These are phyloP conservation scores for Brenthis ino DNA, from an alignment of 2,888 invertebrate species.

Conservation along the genomic window DNA sequence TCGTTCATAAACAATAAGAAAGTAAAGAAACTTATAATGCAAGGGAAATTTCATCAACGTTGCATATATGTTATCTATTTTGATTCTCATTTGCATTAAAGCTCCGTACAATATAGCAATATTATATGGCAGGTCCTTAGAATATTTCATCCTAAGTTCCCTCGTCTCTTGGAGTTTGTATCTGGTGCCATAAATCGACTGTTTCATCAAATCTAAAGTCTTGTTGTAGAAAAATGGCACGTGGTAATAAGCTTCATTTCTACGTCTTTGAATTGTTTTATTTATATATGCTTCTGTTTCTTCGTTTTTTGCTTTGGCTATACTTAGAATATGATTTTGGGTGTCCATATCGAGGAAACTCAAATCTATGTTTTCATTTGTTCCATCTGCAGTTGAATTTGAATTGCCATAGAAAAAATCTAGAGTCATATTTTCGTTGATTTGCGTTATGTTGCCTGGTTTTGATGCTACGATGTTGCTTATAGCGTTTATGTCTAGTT, in stretches of 20 bases:
- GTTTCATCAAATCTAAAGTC: conserved; percentile 47
- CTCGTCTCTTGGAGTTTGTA: conserved; percentile 44
- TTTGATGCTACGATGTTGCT: conserved; percentile 4
- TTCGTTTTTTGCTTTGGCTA: conserved; percentile 32
- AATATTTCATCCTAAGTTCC: conserved; percentile 38
- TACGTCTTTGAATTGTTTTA: neutral
- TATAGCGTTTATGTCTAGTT: neutral
- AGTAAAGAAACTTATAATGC: conserved; percentile 47
- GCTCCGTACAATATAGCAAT: conserved; percentile 49
- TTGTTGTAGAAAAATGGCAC: conserved; percentile 25
- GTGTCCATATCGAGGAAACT: conserved; percentile 41
- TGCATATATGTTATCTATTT: conserved; percentile 46
- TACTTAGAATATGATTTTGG: conserved; percentile 37
- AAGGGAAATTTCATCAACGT: conserved; percentile 33
- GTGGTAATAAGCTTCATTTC: neutral
- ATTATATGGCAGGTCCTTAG: conserved; percentile 35
- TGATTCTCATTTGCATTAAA: conserved; percentile 44
- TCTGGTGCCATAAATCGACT: conserved; percentile 49
- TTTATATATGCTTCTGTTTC: conserved; percentile 19
- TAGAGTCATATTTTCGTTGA: neutral
- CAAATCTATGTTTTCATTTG: conserved; percentile 14
- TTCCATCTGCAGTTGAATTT: conserved; percentile 9
- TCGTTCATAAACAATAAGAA: conserved; percentile 51
- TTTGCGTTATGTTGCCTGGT: neutral
- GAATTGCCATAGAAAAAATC: neutral